Evolutionary conservation across 2,888 invertebrate species (phyloP).

Genomic region (Pheosia gnoma): DNA sequence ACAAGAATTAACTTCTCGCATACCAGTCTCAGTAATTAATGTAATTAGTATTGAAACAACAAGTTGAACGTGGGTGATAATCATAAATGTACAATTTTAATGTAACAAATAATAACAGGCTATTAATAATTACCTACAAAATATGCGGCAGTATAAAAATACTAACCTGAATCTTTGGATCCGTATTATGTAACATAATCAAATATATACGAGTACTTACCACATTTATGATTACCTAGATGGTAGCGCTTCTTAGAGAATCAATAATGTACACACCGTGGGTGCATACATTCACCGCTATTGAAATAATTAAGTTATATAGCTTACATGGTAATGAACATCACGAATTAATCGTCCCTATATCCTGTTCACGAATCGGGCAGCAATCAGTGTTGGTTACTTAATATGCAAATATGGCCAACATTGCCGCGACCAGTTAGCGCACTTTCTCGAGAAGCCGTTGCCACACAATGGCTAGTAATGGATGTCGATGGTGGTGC

Average conservation of each 20-base stretch:
- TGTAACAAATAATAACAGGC: neutral
- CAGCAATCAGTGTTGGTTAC: conserved; percentile 53
- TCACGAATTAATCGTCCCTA: conserved; percentile 18
- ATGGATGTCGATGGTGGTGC: conserved; percentile 44
- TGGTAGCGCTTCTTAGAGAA: too few species aligned
- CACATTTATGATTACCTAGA: neutral
- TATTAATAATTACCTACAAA: too few species aligned
- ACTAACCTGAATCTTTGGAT: neutral
- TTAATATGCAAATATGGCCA: conserved; percentile 69
- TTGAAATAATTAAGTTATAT: neutral
- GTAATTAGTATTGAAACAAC: neutral
- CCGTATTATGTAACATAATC: neutral
- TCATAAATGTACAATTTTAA: conserved; percentile 1
- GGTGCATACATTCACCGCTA: too few species aligned
- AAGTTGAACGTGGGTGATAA: neutral
- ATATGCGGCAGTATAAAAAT: neutral
- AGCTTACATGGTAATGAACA: conserved; percentile 7
- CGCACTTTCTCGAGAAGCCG: conserved; percentile 70
- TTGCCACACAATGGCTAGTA: conserved; percentile 73
- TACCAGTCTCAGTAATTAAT: neutral
- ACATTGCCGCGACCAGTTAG: conserved; percentile 70
- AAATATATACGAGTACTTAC: neutral
- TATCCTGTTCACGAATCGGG: conserved; percentile 27
- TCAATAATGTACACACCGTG: too few species aligned
- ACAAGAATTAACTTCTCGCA: too few species aligned